phyloP scores from a whole-genome alignment of 2,888 invertebrate genomes.

The Drosophila differens region DNA sequence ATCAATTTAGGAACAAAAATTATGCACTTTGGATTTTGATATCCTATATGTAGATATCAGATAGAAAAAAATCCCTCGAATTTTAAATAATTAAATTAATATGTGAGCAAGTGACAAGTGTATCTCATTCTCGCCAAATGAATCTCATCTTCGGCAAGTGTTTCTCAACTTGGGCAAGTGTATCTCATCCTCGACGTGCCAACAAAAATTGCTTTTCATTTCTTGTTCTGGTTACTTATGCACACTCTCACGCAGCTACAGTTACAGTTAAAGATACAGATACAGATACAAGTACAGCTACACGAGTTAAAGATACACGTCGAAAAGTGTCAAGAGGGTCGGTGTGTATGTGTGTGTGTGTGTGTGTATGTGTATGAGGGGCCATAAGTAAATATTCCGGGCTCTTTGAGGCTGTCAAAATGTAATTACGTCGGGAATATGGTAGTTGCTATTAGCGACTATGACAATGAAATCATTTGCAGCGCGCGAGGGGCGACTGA shows the following conservation, averaged over 20 bases:
- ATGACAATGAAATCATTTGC: conserved; percentile 76
- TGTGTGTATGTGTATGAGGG: background rate
- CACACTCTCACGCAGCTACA: conserved; percentile 54
- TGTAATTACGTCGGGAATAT: conserved; percentile 71
- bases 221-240: conserved; percentile 48
- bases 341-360: conserved; percentile 22
- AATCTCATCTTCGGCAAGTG: background rate
- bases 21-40: background rate
- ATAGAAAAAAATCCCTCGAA: background rate
- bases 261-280: conserved; percentile 31
- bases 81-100: background rate
- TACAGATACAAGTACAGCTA: conserved; percentile 18
- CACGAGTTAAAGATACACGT: conserved; percentile 24
- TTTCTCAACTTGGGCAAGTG: background rate
- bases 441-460: conserved; percentile 79
- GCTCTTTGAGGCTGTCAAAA: conserved; percentile 77
- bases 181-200: conserved; percentile 3
- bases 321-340: conserved; percentile 31
- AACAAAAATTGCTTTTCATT: background rate
- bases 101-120: background rate
- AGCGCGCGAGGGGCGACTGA: background rate
- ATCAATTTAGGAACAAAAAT: too few species aligned
- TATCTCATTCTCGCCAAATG: too few species aligned
- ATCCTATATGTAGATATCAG: background rate
- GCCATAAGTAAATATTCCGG: conserved; percentile 70